Percentiles rank a stretch among this genome's conserved stretches.
Conservation (phyloP, 2,113 vertebrate species). For the Motacilla alba region DNA sequence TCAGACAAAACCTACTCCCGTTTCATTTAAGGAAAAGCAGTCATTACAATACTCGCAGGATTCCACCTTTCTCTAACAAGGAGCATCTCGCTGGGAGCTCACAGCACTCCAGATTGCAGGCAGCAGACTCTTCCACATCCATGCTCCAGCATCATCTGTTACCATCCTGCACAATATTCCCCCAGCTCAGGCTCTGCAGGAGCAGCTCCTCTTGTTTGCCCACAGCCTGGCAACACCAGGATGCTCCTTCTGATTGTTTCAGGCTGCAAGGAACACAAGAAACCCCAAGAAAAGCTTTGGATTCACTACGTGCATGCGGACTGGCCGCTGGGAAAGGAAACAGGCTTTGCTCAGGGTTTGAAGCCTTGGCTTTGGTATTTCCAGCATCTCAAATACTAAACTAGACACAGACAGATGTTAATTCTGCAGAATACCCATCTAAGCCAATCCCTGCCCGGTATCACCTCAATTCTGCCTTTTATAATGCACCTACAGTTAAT, state of each 20-base stretch:
- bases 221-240: neutral
- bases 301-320: accelerated
- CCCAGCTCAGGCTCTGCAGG: neutral
- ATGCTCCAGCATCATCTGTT: neutral
- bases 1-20: neutral
- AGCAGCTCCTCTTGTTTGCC: neutral
- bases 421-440: neutral
- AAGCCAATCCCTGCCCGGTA: neutral
- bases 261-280: neutral
- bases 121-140: neutral
- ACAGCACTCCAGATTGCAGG: neutral
- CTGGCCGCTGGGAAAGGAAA: neutral
- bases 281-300: neutral
- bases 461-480: neutral
- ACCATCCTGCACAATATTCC: neutral
- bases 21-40: neutral
- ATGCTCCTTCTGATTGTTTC: neutral
- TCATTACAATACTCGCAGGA: neutral
- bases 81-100: neutral
- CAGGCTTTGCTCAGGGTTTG: neutral
- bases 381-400: neutral
- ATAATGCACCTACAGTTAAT: neutral
- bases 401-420: neutral
- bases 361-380: neutral
- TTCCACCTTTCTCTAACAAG: neutral